phyloP scores from a whole-genome alignment of 1,140 invertebrate species.

The Drosophila lowei region DNA sequence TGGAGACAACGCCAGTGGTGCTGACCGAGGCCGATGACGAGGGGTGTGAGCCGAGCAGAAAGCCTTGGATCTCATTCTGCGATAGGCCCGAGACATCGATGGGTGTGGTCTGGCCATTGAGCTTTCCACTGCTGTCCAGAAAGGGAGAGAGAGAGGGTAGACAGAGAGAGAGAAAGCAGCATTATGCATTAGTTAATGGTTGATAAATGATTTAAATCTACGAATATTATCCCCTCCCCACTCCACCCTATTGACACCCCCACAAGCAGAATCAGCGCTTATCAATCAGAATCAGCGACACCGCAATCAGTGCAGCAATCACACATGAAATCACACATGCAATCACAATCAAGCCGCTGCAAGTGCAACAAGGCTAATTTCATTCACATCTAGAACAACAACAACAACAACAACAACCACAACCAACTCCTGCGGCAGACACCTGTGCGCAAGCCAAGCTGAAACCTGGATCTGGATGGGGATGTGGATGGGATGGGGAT shows the following conservation, averaged over 20 bases:
- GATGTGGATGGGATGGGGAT: conserved; percentile 23
- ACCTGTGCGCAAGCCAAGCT: conserved; percentile 27
- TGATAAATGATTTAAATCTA: conserved; percentile 11
- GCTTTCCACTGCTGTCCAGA: conserved; percentile 63
- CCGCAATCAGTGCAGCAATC: conserved; percentile 1
- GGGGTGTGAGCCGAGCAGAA: conserved; percentile 83
- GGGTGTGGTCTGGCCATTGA: conserved; percentile 83
- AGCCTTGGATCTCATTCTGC: conserved; percentile 83
- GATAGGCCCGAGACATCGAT: conserved; percentile 83
- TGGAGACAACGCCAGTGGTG: conserved; percentile 70
- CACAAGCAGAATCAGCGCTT: conserved; percentile 33
- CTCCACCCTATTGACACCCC: conserved; percentile 22
- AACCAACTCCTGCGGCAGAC: conserved; percentile 11
- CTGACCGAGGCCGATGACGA: conserved; percentile 61
- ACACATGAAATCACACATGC: conserved; percentile 41
- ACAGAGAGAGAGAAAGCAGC: conserved; percentile 17
- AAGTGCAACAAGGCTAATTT: conserved; percentile 40
- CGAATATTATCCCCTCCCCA: not conserved
- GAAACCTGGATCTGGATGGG: conserved; percentile 25
- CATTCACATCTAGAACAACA: conserved; percentile 32
- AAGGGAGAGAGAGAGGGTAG: not conserved
- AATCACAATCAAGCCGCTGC: conserved; percentile 56
- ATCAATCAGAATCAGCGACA: conserved; percentile 40
- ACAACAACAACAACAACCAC: conserved; percentile 4
- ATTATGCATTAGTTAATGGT: conserved; percentile 34